A percentile compares a stretch with the other conserved stretches of the same genome.
Conservation (phyloP, 1,140 invertebrate species). For the Neodiprion fabricii region DNA sequence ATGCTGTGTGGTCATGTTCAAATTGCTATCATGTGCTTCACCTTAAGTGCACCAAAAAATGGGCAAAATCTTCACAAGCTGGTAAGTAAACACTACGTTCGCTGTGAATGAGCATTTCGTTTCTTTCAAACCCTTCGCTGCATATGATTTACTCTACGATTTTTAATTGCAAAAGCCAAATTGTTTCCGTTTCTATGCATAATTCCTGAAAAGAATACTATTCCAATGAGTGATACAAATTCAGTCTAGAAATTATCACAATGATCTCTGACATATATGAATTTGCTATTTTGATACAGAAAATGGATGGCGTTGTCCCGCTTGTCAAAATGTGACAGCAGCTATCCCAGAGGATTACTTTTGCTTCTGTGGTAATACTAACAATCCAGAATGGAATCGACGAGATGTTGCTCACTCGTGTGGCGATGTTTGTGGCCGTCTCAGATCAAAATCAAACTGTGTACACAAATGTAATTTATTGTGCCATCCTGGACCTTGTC, state of each 20-base stretch:
- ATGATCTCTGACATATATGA: too few relatives aligned
- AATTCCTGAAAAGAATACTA: too few relatives aligned
- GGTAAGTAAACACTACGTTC: slow-evolving; percentile 55
- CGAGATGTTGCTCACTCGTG: slow-evolving; percentile 86
- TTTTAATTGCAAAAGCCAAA: neutral
- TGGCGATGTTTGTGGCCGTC: slow-evolving; percentile 81
- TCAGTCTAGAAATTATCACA: too few relatives aligned
- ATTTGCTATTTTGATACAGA: slow-evolving; percentile 58
- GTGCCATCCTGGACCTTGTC: slow-evolving; percentile 92
- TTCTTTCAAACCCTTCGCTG: neutral
- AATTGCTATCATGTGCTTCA: slow-evolving; percentile 93
- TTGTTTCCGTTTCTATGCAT: too few relatives aligned
- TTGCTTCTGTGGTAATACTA: slow-evolving; percentile 84
- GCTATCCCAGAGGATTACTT: slow-evolving; percentile 75
- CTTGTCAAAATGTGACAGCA: slow-evolving; percentile 79
- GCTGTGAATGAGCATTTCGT: neutral
- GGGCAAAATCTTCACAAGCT: slow-evolving; percentile 83
- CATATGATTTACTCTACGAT: neutral
- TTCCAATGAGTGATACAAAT: too few relatives aligned
- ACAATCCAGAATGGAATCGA: slow-evolving; percentile 75
- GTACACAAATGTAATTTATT: slow-evolving; percentile 84
- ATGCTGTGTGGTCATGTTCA: slow-evolving; percentile 87
- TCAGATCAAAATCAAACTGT: slow-evolving; percentile 67
- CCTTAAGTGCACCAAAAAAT: slow-evolving; percentile 87
- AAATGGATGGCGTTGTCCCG: slow-evolving; percentile 90